phyloP scores from a whole-genome alignment of 2,113 vertebrate genomes.

The Todiramphus saurophagus region DNA sequence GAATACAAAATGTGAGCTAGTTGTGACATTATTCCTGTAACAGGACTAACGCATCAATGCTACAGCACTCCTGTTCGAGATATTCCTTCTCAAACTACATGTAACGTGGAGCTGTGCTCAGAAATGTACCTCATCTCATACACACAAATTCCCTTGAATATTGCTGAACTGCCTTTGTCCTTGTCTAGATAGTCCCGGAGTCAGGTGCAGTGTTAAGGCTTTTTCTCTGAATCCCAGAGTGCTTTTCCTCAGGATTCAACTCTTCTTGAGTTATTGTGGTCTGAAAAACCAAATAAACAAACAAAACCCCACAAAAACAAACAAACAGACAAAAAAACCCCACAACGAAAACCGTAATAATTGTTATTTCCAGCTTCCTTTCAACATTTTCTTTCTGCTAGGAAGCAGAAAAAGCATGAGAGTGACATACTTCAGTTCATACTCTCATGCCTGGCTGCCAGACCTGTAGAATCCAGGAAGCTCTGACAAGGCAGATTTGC shows the following conservation, averaged over 20 bases:
- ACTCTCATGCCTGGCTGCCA: not conserved
- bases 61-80: not conserved
- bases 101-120: not conserved
- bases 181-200: not conserved
- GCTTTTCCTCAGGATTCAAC: not conserved
- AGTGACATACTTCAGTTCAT: not conserved
- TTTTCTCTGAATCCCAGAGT: not conserved
- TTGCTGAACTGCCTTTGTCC: not conserved
- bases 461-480: not conserved
- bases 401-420: not conserved
- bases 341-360: not conserved
- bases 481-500: not conserved
- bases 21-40: not conserved
- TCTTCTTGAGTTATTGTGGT: not conserved
- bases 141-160: not conserved
- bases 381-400: not conserved
- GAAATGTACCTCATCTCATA: not conserved
- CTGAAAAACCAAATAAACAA: not conserved
- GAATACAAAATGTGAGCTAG: not conserved
- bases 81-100: not conserved
- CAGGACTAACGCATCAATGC: not conserved
- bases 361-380: not conserved
- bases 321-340: too few species aligned
- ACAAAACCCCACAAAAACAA: too few species aligned
- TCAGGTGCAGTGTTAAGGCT: not conserved